Conservation (phyloP, 2,888 invertebrate genomes). For the Melanostoma mellinum region DNA sequence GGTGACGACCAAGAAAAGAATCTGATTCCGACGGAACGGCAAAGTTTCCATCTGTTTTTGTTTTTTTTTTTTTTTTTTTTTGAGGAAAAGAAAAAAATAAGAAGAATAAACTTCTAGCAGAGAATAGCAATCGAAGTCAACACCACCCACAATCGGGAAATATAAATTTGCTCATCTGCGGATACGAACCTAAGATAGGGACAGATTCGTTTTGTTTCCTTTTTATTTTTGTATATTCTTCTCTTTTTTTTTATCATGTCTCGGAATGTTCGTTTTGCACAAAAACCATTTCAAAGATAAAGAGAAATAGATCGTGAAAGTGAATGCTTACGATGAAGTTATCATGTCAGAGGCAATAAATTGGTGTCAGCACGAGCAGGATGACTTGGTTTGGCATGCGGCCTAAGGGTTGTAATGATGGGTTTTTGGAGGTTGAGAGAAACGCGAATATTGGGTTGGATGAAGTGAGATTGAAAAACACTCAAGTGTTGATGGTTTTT, state of each 20-base stretch:
- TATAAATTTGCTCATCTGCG: conserved; percentile 51
- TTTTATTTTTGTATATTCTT: not conserved
- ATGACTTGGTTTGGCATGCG: conserved; percentile 55
- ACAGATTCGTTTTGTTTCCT: conserved; percentile 12
- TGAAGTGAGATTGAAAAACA: conserved; percentile 56
- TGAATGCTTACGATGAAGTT: conserved; percentile 73
- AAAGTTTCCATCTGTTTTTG: conserved; percentile 72
- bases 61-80: too few species aligned
- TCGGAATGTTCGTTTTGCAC: not conserved
- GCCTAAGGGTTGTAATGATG: conserved; percentile 47
- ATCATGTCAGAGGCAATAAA: conserved; percentile 73
- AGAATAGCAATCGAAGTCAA: conserved; percentile 72
- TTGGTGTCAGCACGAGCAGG: conserved; percentile 67
- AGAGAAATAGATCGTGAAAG: conserved; percentile 70
- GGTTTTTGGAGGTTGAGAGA: not conserved
- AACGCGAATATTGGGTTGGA: conserved; percentile 42
- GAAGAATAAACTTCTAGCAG: conserved; percentile 40
- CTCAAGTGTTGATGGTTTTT: conserved; percentile 69
- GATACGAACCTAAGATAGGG: conserved; percentile 24
- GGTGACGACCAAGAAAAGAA: conserved; percentile 52
- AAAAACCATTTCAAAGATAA: conserved; percentile 59
- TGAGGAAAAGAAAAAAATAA: not conserved
- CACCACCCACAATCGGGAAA: conserved; percentile 48
- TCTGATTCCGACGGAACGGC: conserved; percentile 63
- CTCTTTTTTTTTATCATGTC: conserved; percentile 3